Evolutionary conservation across 2,888 invertebrate genomes (phyloP).

Genomic region (Leptinotarsa tumamoca): DNA sequence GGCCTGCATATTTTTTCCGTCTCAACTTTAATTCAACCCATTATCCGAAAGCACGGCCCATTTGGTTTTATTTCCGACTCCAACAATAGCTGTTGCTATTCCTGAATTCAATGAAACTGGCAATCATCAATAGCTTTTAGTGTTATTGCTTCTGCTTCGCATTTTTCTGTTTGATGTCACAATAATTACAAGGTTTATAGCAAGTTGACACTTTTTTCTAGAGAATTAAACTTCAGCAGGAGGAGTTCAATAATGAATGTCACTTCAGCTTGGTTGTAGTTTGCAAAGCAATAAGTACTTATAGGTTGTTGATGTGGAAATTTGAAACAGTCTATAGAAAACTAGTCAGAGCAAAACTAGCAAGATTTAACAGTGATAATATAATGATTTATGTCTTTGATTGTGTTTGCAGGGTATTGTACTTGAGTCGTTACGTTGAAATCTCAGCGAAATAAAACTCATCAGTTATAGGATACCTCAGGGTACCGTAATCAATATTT

Average conservation of each 20-base stretch:
- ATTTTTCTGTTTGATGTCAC: slow-evolving; percentile 29
- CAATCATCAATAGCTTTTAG: slow-evolving; percentile 56
- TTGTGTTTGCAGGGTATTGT: too few species aligned
- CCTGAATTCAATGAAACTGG: slow-evolving; percentile 55
- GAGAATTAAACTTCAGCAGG: neutral
- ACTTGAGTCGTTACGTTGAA: too few species aligned
- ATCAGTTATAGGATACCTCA: too few species aligned
- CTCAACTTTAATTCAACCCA: slow-evolving; percentile 62
- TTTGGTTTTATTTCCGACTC: slow-evolving; percentile 63
- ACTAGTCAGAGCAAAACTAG: too few species aligned
- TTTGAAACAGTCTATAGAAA: too few species aligned
- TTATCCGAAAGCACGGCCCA: slow-evolving; percentile 62
- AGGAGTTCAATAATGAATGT: neutral
- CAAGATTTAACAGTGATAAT: too few species aligned
- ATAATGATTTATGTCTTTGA: too few species aligned
- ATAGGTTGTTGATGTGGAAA: too few species aligned
- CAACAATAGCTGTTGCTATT: slow-evolving; percentile 58
- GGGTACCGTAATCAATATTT: too few species aligned
- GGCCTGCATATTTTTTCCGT: slow-evolving; percentile 61
- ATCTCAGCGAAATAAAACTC: too few species aligned
- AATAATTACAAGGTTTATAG: neutral
- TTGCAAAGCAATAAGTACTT: too few species aligned
- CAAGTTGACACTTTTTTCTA: slow-evolving; percentile 11
- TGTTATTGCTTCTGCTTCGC: slow-evolving; percentile 47
- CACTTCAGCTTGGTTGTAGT: neutral